Evolutionary conservation across 2,797 vertebrate genomes (phyloP).

Genomic region (Channa striata): DNA sequence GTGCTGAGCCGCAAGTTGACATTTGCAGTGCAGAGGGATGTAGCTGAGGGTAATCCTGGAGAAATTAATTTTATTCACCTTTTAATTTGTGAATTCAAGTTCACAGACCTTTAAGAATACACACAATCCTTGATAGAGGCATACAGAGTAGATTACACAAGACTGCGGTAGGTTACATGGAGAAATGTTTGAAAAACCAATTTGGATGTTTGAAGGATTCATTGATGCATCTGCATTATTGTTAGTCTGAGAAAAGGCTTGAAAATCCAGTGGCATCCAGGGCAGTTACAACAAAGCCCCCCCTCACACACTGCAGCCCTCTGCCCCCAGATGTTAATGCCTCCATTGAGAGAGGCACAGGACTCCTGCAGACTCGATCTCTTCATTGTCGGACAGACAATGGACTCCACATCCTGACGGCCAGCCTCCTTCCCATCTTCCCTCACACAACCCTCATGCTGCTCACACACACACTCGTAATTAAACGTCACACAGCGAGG

Average conservation of each 20-base stretch:
- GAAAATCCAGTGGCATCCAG: constrained; percentile 52
- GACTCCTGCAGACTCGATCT: constrained; percentile 81
- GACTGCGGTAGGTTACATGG: constrained; percentile 16
- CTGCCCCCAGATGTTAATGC: constrained; percentile 84
- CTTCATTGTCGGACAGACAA: constrained; percentile 85
- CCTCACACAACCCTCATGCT: constrained; percentile 43
- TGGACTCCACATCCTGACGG: constrained; percentile 77
- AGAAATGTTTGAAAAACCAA: constrained; percentile 18
- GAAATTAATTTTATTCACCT: constrained; percentile 36
- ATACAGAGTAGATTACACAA: constrained; percentile 21
- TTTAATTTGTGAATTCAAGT: constrained; percentile 48
- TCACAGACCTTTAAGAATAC: constrained; percentile 26
- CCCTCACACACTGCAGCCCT: constrained; percentile 54
- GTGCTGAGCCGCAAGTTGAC: constrained; percentile 19
- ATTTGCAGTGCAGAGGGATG: constrained; percentile 27
- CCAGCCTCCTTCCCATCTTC: constrained; percentile 67
- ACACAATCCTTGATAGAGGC: constrained; percentile 19
- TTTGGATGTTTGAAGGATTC: constrained; percentile 31
- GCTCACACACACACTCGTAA: constrained; percentile 41
- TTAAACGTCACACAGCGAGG: constrained; percentile 28
- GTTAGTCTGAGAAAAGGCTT: constrained; percentile 28
- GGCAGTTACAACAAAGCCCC: constrained; percentile 46
- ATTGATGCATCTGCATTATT: constrained; percentile 47
- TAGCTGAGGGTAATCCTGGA: constrained; percentile 36
- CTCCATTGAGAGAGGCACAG: constrained; percentile 80